These are phyloP conservation scores for Malthinus flaveolus DNA, from an alignment of 2,888 invertebrate genomes.

Conservation along the genomic window DNA sequence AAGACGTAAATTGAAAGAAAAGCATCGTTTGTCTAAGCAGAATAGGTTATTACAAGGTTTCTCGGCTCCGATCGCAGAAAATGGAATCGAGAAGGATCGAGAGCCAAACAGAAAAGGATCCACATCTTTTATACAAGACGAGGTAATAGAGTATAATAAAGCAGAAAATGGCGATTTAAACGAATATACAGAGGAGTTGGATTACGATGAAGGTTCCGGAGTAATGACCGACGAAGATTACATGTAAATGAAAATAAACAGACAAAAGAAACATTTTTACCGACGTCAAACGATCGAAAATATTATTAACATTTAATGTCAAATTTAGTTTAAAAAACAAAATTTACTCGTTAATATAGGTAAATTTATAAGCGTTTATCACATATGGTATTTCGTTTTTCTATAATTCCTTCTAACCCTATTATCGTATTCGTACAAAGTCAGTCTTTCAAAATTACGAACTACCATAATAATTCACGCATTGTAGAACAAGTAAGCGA, in stretches of 20 bases:
- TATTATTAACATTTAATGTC: too few relatives aligned
- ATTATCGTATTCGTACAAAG: slow-evolving; percentile 21
- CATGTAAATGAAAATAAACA: slow-evolving; percentile 32
- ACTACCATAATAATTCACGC: slow-evolving; percentile 9
- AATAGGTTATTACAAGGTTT: slow-evolving; percentile 47
- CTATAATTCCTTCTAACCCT: slow-evolving; percentile 16
- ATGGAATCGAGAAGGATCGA: neutral
- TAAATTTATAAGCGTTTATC: too few relatives aligned
- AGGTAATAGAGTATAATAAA: slow-evolving; percentile 18
- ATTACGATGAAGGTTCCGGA: slow-evolving; percentile 41
- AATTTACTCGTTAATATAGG: too few relatives aligned
- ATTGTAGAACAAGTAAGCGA: slow-evolving; percentile 3
- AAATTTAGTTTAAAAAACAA: too few relatives aligned
- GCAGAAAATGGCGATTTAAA: slow-evolving; percentile 18
- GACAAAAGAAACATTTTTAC: neutral
- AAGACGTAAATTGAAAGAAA: slow-evolving; percentile 59
- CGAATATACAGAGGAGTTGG: slow-evolving; percentile 18
- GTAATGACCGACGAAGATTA: slow-evolving; percentile 48
- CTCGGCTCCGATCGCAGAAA: slow-evolving; percentile 20
- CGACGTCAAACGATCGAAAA: too few relatives aligned
- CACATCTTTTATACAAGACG: neutral
- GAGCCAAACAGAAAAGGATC: slow-evolving; percentile 13
- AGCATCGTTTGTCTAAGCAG: slow-evolving; percentile 43
- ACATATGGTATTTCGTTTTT: slow-evolving; percentile 10
- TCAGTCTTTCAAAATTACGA: slow-evolving; percentile 25